Conservation (phyloP, 2,113 vertebrate species). For the Syrmaticus mikado region DNA sequence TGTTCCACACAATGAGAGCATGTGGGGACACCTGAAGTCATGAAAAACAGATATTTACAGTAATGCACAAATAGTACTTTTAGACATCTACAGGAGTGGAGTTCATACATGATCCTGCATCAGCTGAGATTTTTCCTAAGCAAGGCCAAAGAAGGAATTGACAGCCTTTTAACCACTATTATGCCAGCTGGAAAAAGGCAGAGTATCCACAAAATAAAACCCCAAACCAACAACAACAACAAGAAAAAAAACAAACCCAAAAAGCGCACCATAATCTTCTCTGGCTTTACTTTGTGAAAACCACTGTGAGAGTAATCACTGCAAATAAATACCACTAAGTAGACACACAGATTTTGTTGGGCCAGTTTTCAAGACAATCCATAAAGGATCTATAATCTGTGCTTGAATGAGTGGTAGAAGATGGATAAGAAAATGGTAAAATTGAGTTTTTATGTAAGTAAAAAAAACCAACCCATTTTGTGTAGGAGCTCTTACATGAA, state of each 20-base stretch:
- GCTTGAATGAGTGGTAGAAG: neutral
- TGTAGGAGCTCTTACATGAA: neutral
- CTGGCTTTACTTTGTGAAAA: neutral
- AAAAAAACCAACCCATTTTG: neutral
- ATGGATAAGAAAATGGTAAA: neutral
- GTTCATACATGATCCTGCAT: neutral
- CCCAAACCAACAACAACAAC: neutral
- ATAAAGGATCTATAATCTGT: neutral
- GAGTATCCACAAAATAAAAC: neutral
- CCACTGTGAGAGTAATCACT: neutral
- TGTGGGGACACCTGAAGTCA: neutral
- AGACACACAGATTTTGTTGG: neutral
- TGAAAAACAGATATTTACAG: neutral
- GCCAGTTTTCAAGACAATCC: neutral
- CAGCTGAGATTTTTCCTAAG: neutral
- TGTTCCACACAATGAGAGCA: neutral
- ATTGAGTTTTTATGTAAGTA: neutral
- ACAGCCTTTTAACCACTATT: neutral
- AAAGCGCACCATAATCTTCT: accelerated
- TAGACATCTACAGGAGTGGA: neutral
- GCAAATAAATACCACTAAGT: neutral
- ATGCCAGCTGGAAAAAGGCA: neutral
- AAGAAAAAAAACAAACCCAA: neutral
- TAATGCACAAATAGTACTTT: neutral
- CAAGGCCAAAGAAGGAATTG: neutral